phyloP scores from a whole-genome alignment of 2,888 invertebrate genomes.

The Ophion obscuratus region DNA sequence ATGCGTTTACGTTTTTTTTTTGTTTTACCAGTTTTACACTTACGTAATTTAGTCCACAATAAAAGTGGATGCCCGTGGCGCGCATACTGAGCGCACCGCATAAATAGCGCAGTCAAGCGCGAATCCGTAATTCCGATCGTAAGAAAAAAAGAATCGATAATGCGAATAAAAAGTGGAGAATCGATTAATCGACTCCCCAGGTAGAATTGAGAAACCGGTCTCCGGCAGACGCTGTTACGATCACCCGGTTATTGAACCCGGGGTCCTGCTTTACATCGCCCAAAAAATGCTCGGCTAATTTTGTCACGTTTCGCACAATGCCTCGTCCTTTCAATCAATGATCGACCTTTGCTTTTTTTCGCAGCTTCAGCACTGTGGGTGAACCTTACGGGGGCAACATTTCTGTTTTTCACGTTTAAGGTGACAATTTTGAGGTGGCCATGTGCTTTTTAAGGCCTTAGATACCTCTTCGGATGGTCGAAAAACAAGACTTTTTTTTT shows the following conservation, averaged over 20 bases:
- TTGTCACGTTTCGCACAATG: constrained; percentile 11
- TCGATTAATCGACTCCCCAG: constrained; percentile 39
- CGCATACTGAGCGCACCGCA: constrained; percentile 7
- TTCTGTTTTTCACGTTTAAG: background rate
- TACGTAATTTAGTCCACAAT: constrained; percentile 11
- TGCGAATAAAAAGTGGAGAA: constrained; percentile 19
- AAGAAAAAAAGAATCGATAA: constrained; percentile 23
- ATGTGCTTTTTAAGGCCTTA: too few species aligned
- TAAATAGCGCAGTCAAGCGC: background rate
- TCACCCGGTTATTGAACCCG: constrained; percentile 2
- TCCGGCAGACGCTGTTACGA: constrained; percentile 7
- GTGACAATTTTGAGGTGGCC: too few species aligned
- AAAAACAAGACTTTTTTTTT: too few species aligned
- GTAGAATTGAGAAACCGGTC: constrained; percentile 33
- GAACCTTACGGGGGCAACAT: background rate
- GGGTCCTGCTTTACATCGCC: constrained; percentile 1
- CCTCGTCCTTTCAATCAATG: too few species aligned
- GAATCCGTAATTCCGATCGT: constrained; percentile 24
- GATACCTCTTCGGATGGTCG: too few species aligned
- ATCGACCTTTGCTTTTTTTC: background rate
- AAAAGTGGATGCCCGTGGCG: constrained; percentile 17
- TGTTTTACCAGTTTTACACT: background rate
- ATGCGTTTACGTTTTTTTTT: background rate
- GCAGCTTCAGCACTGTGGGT: background rate
- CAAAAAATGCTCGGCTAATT: constrained; percentile 19